Conservation (phyloP, 2,888 invertebrate genomes). For the Dasypolia templi region DNA sequence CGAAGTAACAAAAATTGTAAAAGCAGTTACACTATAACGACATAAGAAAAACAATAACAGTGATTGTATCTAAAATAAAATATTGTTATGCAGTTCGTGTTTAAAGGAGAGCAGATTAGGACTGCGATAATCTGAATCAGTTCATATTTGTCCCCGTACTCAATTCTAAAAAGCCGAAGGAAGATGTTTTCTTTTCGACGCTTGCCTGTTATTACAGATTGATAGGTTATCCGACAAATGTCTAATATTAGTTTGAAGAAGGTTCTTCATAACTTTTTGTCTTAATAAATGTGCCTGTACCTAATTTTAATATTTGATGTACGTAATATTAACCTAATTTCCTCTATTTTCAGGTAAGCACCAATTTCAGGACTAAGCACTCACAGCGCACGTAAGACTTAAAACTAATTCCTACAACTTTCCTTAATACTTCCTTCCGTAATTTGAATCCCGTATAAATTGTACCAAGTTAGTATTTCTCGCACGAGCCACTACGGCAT, state of each 20-base stretch:
- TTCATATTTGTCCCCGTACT: not conserved
- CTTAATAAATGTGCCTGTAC: not conserved
- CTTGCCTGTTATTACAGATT: too few relatives aligned
- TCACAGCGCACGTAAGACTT: conserved; percentile 40
- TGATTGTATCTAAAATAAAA: not conserved
- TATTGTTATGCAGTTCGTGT: not conserved
- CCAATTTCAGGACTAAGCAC: conserved; percentile 7
- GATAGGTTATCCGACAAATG: not conserved
- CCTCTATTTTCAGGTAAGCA: conserved; percentile 58
- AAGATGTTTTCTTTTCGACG: not conserved
- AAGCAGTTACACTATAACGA: too few relatives aligned
- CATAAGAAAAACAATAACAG: not conserved
- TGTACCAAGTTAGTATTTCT: conserved; percentile 28
- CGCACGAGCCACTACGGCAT: conserved; percentile 27
- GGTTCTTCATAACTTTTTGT: not conserved
- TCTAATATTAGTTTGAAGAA: not conserved
- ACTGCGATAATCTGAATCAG: not conserved
- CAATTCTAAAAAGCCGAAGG: not conserved
- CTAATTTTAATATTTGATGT: too few relatives aligned
- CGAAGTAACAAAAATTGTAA: not conserved
- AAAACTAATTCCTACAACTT: conserved; percentile 19
- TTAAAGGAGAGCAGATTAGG: not conserved
- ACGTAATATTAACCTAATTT: conserved; percentile 20
- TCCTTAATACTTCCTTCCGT: conserved; percentile 9
- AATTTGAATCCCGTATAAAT: conserved; percentile 40